These are phyloP conservation scores for Agrotis puta DNA, from an alignment of 2,888 invertebrate species.

Conservation along the genomic window DNA sequence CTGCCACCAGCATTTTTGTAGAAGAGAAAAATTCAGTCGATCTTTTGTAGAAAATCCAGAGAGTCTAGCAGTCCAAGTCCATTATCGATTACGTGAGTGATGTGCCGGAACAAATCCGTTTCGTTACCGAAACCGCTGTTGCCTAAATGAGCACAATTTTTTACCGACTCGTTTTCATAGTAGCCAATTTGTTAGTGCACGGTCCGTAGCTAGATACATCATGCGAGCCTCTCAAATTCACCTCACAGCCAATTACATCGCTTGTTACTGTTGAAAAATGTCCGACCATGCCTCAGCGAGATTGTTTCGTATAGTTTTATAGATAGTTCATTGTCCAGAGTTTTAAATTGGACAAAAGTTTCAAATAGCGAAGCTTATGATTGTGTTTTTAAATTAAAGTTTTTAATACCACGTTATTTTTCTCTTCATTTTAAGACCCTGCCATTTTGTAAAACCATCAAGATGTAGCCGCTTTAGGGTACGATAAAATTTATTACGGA, in stretches of 20 bases:
- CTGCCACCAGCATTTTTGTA: constrained; percentile 12
- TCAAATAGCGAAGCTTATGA: not conserved
- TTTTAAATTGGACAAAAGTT: constrained; percentile 27
- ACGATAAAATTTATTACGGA: constrained; percentile 3
- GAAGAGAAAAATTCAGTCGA: constrained; percentile 33
- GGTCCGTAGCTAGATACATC: constrained; percentile 69
- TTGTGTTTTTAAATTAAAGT: not conserved
- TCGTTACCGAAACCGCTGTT: constrained; percentile 57
- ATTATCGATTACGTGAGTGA: constrained; percentile 66
- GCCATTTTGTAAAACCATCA: not conserved
- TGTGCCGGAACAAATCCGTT: constrained; percentile 66
- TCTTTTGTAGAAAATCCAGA: constrained; percentile 43
- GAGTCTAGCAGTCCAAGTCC: constrained; percentile 53
- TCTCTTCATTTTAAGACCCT: not conserved
- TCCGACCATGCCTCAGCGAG: constrained; percentile 70
- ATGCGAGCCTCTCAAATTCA: constrained; percentile 81
- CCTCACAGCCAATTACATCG: constrained; percentile 81
- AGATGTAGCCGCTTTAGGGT: not conserved
- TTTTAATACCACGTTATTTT: not conserved
- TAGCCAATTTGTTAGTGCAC: constrained; percentile 68
- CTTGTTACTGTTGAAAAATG: constrained; percentile 86
- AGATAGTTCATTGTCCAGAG: constrained; percentile 16
- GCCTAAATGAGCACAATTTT: constrained; percentile 69
- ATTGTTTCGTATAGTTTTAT: constrained; percentile 61
- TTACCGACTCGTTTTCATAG: constrained; percentile 64